Evolutionary conservation across 1,140 invertebrate species (phyloP), one percentile per base, ranked within the genome.

Genomic region (Dryas iulia): DNA sequence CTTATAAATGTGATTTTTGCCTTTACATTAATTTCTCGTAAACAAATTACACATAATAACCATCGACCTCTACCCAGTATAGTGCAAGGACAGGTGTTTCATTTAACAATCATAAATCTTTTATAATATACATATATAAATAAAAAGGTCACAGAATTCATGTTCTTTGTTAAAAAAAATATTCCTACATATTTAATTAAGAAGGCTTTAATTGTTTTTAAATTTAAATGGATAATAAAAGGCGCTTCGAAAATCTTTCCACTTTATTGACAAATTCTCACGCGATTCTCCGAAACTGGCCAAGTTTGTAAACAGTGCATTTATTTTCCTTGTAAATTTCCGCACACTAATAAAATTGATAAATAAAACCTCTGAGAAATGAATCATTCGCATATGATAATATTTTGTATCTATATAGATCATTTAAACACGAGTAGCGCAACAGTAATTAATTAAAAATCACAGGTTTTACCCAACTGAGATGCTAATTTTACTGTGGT

Each of bases 11-110:
- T 39, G 35, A 39, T 39, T 39, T 39, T 39, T 14, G 14, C 14
- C 18, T 21, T 21, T 21, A 47, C 8, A 47, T 21, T 47, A 47
- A 47, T 21, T 47, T 47, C 14, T 47, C n/a, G 14, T 47, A 58
- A 58, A 58, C 56, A 58, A 31, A 58, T 58, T 58, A 58, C 8
- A 21, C 26, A 30, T 28, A 30, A 30, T 28, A 30, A 8, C 56
- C 18, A 30, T 21, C 1, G 56, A 58, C 25, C 56, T 58, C 56
- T 31, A 21, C 25, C 18, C 56, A 58, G 26, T 58, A 61, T 61
- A 61, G 59, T 35, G 60, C 39, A 62, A 62, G 60, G 60, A 25
- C 60, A 21, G 26, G 53, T 21, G 24, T 26, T 47, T 35, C 59
- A 61, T 25, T 61, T 47, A 61, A 47, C 23, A 23, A 35, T 10